Evolutionary conservation across 2,113 vertebrate species (phyloP).

Genomic region (Hyla sarda): DNA sequence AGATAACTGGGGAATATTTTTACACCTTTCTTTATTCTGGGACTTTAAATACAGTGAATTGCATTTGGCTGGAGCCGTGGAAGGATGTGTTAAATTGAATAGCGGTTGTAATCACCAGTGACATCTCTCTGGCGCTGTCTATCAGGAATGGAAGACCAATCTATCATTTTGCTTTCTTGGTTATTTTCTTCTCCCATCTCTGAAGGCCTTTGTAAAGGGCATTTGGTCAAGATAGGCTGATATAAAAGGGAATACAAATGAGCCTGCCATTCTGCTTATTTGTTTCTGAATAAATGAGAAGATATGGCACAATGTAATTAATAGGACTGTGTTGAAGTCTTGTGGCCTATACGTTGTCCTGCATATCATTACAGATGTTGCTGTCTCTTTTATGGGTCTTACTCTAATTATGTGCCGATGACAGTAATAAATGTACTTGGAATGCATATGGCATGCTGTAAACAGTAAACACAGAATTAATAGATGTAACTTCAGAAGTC

Average conservation of each 20-base stretch:
- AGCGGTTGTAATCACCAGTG: slow-evolving; percentile 45
- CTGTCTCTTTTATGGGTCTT: slow-evolving; percentile 30
- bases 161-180: slow-evolving; percentile 50
- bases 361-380: slow-evolving; percentile 30
- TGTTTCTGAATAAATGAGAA: slow-evolving; percentile 44
- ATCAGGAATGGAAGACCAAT: slow-evolving; percentile 28
- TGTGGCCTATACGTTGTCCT: not conserved
- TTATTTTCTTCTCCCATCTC: slow-evolving; percentile 36
- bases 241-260: slow-evolving; percentile 49
- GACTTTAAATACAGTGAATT: not conserved
- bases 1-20: not conserved
- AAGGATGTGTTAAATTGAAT: slow-evolving; percentile 8
- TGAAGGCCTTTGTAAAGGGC: slow-evolving; percentile 57
- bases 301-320: slow-evolving; percentile 53
- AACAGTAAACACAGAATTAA: slow-evolving; percentile 21
- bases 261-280: slow-evolving; percentile 43
- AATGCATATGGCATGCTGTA: slow-evolving; percentile 35
- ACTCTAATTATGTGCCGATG: slow-evolving; percentile 40
- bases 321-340: slow-evolving; percentile 14
- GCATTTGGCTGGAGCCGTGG: not conserved
- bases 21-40: not conserved
- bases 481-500: slow-evolving; percentile 5
- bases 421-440: slow-evolving; percentile 41
- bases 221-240: slow-evolving; percentile 49
- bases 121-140: slow-evolving; percentile 46